Evolutionary conservation across 2,888 invertebrate species (phyloP).

Genomic region (Romanomermis culicivorax): DNA sequence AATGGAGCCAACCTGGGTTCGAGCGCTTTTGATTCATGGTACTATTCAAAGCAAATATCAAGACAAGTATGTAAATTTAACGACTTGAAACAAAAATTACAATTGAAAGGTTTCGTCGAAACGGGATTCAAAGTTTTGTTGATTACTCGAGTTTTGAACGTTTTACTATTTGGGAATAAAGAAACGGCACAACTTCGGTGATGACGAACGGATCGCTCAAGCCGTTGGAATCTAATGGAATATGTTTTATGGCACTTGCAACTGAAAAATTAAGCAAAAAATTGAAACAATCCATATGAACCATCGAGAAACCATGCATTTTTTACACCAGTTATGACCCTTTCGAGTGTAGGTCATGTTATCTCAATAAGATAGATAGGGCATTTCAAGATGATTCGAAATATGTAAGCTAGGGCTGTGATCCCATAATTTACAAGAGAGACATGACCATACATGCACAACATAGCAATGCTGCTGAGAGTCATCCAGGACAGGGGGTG

Average conservation of each 20-base stretch:
- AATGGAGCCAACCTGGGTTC: slow-evolving; percentile 43
- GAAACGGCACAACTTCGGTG: slow-evolving; percentile 67
- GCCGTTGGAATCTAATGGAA: slow-evolving; percentile 39
- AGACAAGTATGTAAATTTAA: background rate
- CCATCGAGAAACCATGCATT: no score
- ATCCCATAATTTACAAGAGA: no score
- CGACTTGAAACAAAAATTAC: no score
- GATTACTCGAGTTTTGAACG: slow-evolving; percentile 74
- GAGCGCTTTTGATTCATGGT: background rate
- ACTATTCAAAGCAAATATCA: background rate
- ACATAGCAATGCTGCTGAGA: no score
- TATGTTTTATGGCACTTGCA: slow-evolving; percentile 33
- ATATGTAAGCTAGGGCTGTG: no score
- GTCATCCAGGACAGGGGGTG: no score
- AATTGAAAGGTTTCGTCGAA: slow-evolving; percentile 96
- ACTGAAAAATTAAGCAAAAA: slow-evolving; percentile 35
- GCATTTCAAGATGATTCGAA: no score
- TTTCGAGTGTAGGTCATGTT: no score
- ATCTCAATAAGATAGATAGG: no score
- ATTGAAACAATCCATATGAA: no score
- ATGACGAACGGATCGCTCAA: slow-evolving; percentile 90
- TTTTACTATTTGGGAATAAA: slow-evolving; percentile 58
- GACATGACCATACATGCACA: no score
- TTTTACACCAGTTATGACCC: no score
- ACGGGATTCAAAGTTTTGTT: slow-evolving; percentile 81